Evolutionary conservation across 2,113 vertebrate species (phyloP).

Genomic region (Centropristis striata): DNA sequence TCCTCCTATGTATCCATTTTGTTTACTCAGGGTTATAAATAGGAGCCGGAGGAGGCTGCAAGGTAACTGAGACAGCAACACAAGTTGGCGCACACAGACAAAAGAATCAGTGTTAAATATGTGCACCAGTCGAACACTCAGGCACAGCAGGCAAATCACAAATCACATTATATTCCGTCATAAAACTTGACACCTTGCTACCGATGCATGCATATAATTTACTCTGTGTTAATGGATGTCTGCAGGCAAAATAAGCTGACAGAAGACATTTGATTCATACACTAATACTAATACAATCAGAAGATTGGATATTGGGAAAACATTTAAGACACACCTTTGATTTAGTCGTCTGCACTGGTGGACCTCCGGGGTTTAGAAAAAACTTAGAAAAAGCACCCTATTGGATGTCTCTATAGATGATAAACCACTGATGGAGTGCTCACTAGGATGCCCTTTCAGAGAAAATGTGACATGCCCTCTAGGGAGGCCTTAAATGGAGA

Average conservation of each 20-base stretch:
- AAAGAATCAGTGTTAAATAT: slow-evolving; percentile 33
- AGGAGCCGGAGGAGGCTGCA: slow-evolving; percentile 38
- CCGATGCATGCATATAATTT: not conserved
- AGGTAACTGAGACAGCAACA: slow-evolving; percentile 61
- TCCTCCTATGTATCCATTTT: slow-evolving; percentile 60
- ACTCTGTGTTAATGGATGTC: not conserved
- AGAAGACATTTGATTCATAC: not conserved
- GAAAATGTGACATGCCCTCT: no score
- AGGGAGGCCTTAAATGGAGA: no score
- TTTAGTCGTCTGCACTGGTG: not conserved
- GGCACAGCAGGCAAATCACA: not conserved
- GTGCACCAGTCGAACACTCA: not conserved
- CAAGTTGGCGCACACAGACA: slow-evolving; percentile 39
- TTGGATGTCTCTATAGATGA: no score
- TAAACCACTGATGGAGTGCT: no score
- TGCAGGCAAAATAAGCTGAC: not conserved
- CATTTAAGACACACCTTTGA: not conserved
- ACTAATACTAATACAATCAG: not conserved
- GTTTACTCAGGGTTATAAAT: slow-evolving; percentile 75
- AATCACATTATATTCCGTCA: slow-evolving; percentile 15
- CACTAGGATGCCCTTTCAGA: no score
- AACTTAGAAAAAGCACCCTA: no score
- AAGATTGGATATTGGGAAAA: not conserved
- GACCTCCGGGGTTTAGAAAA: no score
- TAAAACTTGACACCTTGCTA: not conserved